phyloP scores from a whole-genome alignment of 1,140 invertebrate genomes.

The Drosophila rhopaloa region DNA sequence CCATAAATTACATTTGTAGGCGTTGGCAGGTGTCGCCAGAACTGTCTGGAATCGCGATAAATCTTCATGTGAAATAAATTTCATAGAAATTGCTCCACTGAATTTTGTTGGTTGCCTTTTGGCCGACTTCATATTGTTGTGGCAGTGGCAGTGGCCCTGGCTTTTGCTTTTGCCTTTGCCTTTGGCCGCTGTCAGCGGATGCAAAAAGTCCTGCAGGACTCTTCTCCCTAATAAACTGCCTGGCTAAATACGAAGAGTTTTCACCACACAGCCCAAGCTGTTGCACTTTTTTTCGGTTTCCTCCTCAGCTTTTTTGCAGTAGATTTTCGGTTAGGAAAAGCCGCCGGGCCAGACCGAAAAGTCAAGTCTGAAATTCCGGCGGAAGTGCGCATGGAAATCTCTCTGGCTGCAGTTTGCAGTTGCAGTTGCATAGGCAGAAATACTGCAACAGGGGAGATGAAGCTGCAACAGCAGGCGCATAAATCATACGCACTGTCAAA shows the following conservation, averaged over 20 bases:
- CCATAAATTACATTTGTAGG: slow-evolving; percentile 85
- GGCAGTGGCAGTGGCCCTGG: slow-evolving; percentile 13
- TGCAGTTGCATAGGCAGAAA: slow-evolving; percentile 17
- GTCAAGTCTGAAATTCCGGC: slow-evolving; percentile 75
- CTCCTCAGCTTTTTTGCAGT: slow-evolving; percentile 11
- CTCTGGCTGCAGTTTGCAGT: slow-evolving; percentile 12
- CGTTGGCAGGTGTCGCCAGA: slow-evolving; percentile 85
- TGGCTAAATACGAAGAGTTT: slow-evolving; percentile 36
- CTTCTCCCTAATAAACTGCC: slow-evolving; percentile 64
- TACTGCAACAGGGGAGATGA: not conserved
- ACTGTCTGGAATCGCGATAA: slow-evolving; percentile 85
- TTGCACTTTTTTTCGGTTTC: slow-evolving; percentile 59
- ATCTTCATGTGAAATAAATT: slow-evolving; percentile 85
- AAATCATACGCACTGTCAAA: slow-evolving; percentile 82
- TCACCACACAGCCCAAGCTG: slow-evolving; percentile 55
- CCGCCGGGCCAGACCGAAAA: slow-evolving; percentile 63
- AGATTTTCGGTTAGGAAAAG: slow-evolving; percentile 39
- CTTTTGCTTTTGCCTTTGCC: slow-evolving; percentile 4
- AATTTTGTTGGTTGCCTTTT: slow-evolving; percentile 82
- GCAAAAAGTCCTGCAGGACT: slow-evolving; percentile 74
- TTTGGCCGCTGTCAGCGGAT: slow-evolving; percentile 59
- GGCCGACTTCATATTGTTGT: slow-evolving; percentile 54
- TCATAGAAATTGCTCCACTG: slow-evolving; percentile 85
- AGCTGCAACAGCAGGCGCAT: slow-evolving; percentile 62
- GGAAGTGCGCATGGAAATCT: slow-evolving; percentile 70